phyloP scores from a whole-genome alignment of 2,797 vertebrate genomes.

The Manis pentadactyla region DNA sequence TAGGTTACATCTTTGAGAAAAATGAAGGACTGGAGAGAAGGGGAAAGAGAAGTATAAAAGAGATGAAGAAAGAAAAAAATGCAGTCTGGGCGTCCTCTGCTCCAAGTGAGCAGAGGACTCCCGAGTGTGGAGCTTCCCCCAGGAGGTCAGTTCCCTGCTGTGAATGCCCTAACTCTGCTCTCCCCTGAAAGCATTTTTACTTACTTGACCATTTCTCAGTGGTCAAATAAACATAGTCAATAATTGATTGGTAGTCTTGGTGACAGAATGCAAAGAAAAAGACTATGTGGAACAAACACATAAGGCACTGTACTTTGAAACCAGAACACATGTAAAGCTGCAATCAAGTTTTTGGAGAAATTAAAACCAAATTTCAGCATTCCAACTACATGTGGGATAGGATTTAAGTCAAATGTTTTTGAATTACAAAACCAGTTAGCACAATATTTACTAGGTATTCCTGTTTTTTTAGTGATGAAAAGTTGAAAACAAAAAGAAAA shows the following conservation, averaged over 20 bases:
- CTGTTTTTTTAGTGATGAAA: neutral
- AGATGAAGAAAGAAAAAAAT: neutral
- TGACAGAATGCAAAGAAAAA: neutral
- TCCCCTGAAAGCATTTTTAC: neutral
- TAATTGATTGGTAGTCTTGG: neutral
- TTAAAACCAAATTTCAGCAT: neutral
- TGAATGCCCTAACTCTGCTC: neutral
- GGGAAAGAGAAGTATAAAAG: too few relatives aligned
- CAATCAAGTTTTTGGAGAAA: neutral
- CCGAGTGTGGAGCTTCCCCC: neutral
- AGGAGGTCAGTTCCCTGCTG: too few relatives aligned
- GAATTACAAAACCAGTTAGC: neutral
- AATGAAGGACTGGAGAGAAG: neutral
- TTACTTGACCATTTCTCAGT: neutral
- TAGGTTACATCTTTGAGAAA: neutral
- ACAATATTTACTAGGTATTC: neutral
- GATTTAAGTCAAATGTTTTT: neutral
- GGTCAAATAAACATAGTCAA: neutral
- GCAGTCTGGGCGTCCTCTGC: neutral
- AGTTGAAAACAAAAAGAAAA: neutral
- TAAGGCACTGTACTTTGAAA: neutral
- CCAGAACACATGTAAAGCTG: neutral
- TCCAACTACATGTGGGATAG: neutral
- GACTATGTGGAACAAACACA: neutral
- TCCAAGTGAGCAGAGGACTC: neutral